Base-by-base conservation (phyloP, 2,797 vertebrate species). In the Onychomys torridus region DNA sequence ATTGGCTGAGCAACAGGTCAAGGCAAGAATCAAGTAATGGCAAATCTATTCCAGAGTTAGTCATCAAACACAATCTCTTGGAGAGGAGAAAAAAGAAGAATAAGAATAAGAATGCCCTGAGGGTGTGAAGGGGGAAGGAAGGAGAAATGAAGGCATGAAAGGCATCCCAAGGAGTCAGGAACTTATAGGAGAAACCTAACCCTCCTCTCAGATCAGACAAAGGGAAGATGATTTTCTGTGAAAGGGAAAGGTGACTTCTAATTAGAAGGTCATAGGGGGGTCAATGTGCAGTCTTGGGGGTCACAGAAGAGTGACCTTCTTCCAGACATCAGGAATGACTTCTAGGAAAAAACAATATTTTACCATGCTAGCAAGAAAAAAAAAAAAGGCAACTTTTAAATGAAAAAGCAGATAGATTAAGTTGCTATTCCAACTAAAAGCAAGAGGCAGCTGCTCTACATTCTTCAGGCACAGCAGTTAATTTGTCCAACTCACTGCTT, bases 391-490 rank as follows among this genome's bases (percentile, higher is more conserved):
- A 76, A 17, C 14, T n/a, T 10, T 49, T 49, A 63, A 49, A 63
- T 63, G 25, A 89, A 78, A 61, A 52, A 34, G 0, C 57, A 95
- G 65, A 71, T 67, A 75, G 6, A 9, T 90, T 84, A 93, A 89
- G 82, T 8, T 77, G 12, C 65, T 55, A 23, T 76, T 52, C n/a
- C 3, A 10, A 43, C 55, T 88, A 83, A 93, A 88, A 91, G 67
- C 52, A 89, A 69, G 63, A 55, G 7, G 40, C 81, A 59, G 16
- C 61, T 81, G 71, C 67, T 89, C n/a, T 5, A 9, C 75, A 43
- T 85, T 92, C 85, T 88, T 92, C 77, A 81, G 65, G 8, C 6
- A 5, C 59, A 91, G 89, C 59, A n/a, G 83, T 79, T 97, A 94
- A 92, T 97, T 97, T 95, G 34, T 87, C 96, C 19, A 13, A 93